Percentiles rank a stretch among this genome's conserved stretches.
These are phyloP conservation scores for Paraplagusia blochii DNA, from an alignment of 2,113 vertebrate species.

Conservation along the genomic window DNA sequence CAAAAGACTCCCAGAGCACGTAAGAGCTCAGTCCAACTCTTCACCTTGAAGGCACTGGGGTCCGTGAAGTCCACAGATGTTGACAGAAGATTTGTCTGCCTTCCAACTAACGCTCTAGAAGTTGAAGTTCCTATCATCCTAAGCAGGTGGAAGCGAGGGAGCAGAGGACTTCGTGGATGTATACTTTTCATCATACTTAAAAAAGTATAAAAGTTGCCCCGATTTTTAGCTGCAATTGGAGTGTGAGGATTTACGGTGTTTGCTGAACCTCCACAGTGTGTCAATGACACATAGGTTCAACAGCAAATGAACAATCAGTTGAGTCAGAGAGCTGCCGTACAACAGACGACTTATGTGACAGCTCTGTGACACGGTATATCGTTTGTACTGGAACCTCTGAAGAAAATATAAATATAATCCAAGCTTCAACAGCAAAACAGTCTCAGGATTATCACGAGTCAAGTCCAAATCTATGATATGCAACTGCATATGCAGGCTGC, in stretches of 20 bases:
- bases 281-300: background rate
- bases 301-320: background rate
- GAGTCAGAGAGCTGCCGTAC: background rate
- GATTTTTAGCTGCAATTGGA: background rate
- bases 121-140: slow-evolving; percentile 34
- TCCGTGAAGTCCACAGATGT: slow-evolving; percentile 69
- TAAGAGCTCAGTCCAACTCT: slow-evolving; percentile 73
- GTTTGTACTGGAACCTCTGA: no score
- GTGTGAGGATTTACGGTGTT: background rate
- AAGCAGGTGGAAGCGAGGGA: slow-evolving; percentile 36
- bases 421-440: no score
- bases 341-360: no score
- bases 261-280: background rate
- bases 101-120: slow-evolving; percentile 15
- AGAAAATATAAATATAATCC: no score
- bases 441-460: no score
- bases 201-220: background rate
- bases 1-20: slow-evolving; percentile 74
- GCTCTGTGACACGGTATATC: no score
- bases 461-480: no score
- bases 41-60: slow-evolving; percentile 74
- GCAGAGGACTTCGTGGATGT: slow-evolving; percentile 26
- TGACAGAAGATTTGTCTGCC: slow-evolving; percentile 5
- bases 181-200: slow-evolving; percentile 41
- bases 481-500: no score